phyloP scores from a whole-genome alignment of 2,797 vertebrate species.

The Chelon labrosus region DNA sequence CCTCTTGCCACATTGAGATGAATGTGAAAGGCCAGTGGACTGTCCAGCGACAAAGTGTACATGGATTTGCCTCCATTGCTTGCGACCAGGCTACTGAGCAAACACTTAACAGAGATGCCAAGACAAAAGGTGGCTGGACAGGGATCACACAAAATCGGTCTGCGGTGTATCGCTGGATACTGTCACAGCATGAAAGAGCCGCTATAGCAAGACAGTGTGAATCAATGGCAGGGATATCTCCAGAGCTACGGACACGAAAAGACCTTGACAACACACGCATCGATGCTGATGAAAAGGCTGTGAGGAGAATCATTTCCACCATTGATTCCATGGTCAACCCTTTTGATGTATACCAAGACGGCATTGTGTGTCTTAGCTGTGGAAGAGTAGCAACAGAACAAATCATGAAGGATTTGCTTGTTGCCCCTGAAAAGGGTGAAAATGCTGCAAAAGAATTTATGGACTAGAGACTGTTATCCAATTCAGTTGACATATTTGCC shows the following conservation, averaged over 20 bases:
- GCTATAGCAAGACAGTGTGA: constrained; percentile 42
- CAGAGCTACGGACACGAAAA: constrained; percentile 13
- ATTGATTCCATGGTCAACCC: constrained; percentile 43
- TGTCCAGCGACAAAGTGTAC: constrained; percentile 42
- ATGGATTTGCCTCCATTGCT: constrained; percentile 47
- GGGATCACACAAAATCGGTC: constrained; percentile 33
- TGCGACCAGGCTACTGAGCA: constrained; percentile 48
- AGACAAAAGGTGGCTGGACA: constrained; percentile 28
- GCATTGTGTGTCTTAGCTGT: background rate
- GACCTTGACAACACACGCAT: constrained; percentile 37
- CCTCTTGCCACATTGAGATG: constrained; percentile 35
- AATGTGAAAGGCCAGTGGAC: constrained; percentile 46
- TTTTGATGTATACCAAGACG: background rate
- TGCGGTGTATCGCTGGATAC: constrained; percentile 48
- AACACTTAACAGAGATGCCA: constrained; percentile 21
- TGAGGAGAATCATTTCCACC: constrained; percentile 43
- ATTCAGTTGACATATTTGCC: background rate
- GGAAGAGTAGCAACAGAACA: background rate
- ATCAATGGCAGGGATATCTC: constrained; percentile 44
- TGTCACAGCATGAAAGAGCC: constrained; percentile 50
- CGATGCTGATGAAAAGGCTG: constrained; percentile 45
- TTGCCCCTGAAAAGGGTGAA: background rate
- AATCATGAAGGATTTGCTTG: background rate
- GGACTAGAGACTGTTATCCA: background rate
- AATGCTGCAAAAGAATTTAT: background rate